Evolutionary conservation across 2,113 vertebrate genomes (phyloP).

Genomic region (Ceyx cyanopectus): DNA sequence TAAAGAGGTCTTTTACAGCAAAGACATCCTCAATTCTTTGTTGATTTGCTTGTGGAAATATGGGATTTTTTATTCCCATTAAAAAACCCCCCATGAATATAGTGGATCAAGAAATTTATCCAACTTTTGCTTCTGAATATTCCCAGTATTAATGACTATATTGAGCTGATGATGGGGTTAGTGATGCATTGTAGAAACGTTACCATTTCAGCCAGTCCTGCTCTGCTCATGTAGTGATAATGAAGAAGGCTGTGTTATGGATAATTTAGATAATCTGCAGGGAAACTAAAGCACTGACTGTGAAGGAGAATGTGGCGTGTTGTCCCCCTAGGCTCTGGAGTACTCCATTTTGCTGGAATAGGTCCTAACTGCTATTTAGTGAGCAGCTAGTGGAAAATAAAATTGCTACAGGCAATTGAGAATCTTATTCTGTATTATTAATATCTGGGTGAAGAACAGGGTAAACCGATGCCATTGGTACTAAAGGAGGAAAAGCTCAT

Average conservation of each 20-base stretch:
- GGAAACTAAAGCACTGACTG: slow-evolving; percentile 32
- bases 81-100: background rate
- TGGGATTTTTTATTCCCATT: background rate
- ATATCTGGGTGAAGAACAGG: slow-evolving; percentile 14
- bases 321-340: background rate
- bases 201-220: background rate
- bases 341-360: slow-evolving; percentile 47
- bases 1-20: background rate
- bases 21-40: background rate
- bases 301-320: slow-evolving; percentile 16
- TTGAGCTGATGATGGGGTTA: background rate
- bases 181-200: background rate
- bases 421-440: slow-evolving; percentile 57
- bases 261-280: slow-evolving; percentile 49
- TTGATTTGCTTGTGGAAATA: background rate
- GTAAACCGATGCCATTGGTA: background rate
- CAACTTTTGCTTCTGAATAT: background rate
- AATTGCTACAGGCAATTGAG: slow-evolving; percentile 33
- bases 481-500: background rate
- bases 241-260: slow-evolving; percentile 23
- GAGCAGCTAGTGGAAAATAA: slow-evolving; percentile 58
- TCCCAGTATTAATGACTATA: background rate
- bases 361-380: slow-evolving; percentile 59
- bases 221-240: background rate
- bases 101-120: background rate